A percentile compares a stretch with the other conserved stretches of the same genome.
Evolutionary conservation across 2,888 invertebrate species (phyloP).

Genomic region (Molanna angustata): DNA sequence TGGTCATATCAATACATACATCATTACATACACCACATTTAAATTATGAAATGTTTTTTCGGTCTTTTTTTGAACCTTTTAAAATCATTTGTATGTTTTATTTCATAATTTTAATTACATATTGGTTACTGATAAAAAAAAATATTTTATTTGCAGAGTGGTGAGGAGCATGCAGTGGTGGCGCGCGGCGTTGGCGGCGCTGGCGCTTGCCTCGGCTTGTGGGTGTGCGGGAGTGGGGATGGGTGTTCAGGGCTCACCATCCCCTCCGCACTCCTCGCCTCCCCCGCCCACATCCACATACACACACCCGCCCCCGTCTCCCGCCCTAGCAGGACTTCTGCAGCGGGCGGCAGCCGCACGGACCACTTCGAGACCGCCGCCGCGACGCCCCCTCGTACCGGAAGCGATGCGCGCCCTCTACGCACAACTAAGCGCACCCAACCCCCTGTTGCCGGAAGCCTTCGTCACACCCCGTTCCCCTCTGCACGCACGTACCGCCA

Average conservation of each 20-base stretch:
- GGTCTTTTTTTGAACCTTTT: too few species aligned
- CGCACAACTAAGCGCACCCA: constrained; percentile 54
- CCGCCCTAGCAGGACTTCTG: constrained; percentile 59
- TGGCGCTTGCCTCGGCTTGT: constrained; percentile 52
- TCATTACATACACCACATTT: too few species aligned
- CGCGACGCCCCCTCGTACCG: constrained; percentile 63
- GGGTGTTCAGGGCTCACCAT: too few species aligned
- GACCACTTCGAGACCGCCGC: constrained; percentile 54
- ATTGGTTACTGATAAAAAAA: too few species aligned
- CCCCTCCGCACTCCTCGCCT: constrained; percentile 43
- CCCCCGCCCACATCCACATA: constrained; percentile 44
- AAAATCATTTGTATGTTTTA: too few species aligned
- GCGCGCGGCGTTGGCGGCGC: constrained; percentile 32
- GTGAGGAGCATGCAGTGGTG: constrained; percentile 34
- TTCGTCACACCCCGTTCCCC: constrained; percentile 67
- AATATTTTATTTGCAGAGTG: constrained; percentile 25
- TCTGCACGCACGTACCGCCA: constrained; percentile 70
- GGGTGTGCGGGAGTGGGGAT: constrained; percentile 37
- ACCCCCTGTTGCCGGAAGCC: constrained; percentile 61
- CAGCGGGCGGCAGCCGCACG: constrained; percentile 58
- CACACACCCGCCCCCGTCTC: constrained; percentile 51
- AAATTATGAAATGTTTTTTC: too few species aligned
- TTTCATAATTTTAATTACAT: too few species aligned
- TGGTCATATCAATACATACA: too few species aligned
- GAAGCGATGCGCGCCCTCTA: constrained; percentile 80